Evolutionary conservation across 2,113 vertebrate genomes (phyloP).

Genomic region (Zosterops hypoxanthus): DNA sequence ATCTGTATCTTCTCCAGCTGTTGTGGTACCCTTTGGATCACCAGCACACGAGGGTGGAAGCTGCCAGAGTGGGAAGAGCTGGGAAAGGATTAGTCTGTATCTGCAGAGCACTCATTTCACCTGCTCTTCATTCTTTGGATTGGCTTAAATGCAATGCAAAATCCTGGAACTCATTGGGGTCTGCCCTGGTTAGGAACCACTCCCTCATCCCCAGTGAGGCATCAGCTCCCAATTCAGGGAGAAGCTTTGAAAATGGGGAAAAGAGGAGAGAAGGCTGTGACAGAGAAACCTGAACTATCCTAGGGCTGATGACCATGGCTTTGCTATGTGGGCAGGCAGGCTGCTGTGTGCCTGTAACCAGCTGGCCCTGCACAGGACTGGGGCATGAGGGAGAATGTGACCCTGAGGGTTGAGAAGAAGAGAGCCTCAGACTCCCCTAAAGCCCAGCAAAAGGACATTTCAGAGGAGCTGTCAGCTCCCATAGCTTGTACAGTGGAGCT

Average conservation of each 20-base stretch:
- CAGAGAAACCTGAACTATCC: not conserved
- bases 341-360: not conserved
- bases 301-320: fast-evolving
- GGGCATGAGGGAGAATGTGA: not conserved
- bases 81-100: not conserved
- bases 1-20: not conserved
- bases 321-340: not conserved
- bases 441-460: not conserved
- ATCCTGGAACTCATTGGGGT: fast-evolving
- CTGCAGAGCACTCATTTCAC: not conserved
- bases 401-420: not conserved
- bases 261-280: not conserved
- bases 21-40: fast-evolving
- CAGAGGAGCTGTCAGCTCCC: not conserved
- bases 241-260: not conserved
- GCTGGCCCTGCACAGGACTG: not conserved
- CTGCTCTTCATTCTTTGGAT: not conserved
- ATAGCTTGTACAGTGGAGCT: not conserved
- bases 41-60: not conserved
- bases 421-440: not conserved
- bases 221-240: not conserved
- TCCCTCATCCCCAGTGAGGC: not conserved
- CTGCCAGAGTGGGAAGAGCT: not conserved
- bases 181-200: fast-evolving
- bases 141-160: not conserved